phyloP scores from a whole-genome alignment of 2,113 vertebrate genomes.

The Aptenodytes patagonicus region DNA sequence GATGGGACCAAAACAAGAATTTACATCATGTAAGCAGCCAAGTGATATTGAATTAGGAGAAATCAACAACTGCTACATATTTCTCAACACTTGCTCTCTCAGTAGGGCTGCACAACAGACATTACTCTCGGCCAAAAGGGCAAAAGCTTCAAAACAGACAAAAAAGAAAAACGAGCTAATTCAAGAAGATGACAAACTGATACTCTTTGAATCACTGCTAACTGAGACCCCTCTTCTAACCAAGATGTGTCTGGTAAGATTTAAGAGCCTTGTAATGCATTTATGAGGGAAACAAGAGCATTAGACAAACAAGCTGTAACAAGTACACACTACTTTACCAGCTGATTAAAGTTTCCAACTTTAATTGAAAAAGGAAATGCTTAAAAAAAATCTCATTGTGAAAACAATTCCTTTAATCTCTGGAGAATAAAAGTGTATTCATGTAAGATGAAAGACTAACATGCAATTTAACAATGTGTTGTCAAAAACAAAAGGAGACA shows the following conservation, averaged over 20 bases:
- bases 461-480: background rate
- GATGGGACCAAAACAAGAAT: background rate
- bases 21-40: background rate
- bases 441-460: conserved; percentile 1
- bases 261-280: background rate
- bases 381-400: background rate
- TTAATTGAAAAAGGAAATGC: conserved; percentile 29
- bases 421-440: conserved; percentile 8
- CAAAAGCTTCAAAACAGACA: background rate
- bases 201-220: background rate
- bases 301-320: conserved; percentile 4
- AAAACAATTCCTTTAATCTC: conserved; percentile 36
- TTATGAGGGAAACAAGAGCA: background rate
- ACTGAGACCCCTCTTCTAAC: background rate
- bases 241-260: background rate
- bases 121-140: background rate
- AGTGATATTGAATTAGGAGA: background rate
- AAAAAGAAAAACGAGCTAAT: background rate
- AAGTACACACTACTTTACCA: conserved; percentile 23
- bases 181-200: background rate
- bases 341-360: conserved; percentile 14
- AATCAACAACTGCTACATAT: background rate
- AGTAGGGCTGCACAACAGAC: background rate
- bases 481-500: conserved; percentile 15
- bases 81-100: background rate